Base-by-base conservation (phyloP, 2,888 invertebrate genomes). In the Exephanes ischioxanthus region DNA sequence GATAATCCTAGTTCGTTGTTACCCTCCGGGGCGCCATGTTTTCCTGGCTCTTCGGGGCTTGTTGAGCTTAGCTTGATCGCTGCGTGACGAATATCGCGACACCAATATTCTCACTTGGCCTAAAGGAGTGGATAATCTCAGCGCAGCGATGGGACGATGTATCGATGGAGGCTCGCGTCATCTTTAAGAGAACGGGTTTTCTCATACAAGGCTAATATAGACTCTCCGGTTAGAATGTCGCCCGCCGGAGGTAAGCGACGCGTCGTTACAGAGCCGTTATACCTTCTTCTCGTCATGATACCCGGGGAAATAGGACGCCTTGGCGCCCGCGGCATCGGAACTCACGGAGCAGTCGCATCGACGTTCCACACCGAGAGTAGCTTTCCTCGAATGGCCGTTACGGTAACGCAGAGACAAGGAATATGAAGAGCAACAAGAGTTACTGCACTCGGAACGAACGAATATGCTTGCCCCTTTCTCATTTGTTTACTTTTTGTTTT, bases 51-150 rank as follows among this genome's bases (percentile, higher is more conserved):
- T 68, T 45, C 80, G 86, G 91, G 92, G 91, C 91, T 91, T 89
- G 91, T 91, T 92, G 91, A 92, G 91, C 91, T 92, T 92, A 91
- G 91, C 91, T 91, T 92, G 92, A 92, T 92, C 91, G 89, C 89
- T 90, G 86, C 87, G 86, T 92, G 92, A 92, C 91, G 90, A 83
- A 88, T 81, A 88, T 89, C 90, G 90, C 90, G 88, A 86, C 88
- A 86, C 80, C 86, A 83, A 88, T 80, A 87, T 87, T 75, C 63
- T 80, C 82, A 58, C 85, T 75, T 70, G 85, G 88, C 84, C 30
- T 63, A 33, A 72, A 55, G 26, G 19, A 16, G n/a, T 37, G 63
- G 80, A 84, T 83, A 63, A 75, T 79, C 73, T 75, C 68, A 37
- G 14, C 41, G 37, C n/a, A 33, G 14, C 51, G 22, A 33, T 41